phyloP scores from a whole-genome alignment of 2,888 invertebrate species.

The Scaeva pyrastri region DNA sequence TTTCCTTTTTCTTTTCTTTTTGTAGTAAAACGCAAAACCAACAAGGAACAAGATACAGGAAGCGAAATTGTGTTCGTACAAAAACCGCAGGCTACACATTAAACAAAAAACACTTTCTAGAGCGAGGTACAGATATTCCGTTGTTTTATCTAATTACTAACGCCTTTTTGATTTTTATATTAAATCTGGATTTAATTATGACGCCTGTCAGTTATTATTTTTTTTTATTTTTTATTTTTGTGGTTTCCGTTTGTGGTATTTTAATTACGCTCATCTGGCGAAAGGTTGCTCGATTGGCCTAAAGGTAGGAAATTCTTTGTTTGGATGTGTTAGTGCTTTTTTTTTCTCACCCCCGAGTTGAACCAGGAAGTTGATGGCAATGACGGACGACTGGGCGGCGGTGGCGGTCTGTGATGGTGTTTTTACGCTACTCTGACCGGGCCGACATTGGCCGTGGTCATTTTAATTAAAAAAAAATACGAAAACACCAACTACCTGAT shows the following conservation, averaged over 20 bases:
- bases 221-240: no score
- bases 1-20: neutral
- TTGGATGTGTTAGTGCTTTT: neutral
- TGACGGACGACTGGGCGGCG: neutral
- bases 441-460: constrained; percentile 26
- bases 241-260: constrained; percentile 61
- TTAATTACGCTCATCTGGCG: constrained; percentile 65
- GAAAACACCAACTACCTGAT: no score
- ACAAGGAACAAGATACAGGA: constrained; percentile 25
- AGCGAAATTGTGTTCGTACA: constrained; percentile 23
- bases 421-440: no score
- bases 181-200: constrained; percentile 75
- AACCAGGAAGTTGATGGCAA: constrained; percentile 15
- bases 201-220: constrained; percentile 67
- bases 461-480: constrained; percentile 75
- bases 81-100: constrained; percentile 45
- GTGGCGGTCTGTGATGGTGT: no score
- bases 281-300: constrained; percentile 56
- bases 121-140: constrained; percentile 4
- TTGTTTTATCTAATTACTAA: constrained; percentile 69
- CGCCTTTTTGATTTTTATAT: constrained; percentile 75
- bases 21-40: constrained; percentile 21
- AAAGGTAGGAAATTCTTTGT: constrained; percentile 32
- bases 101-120: constrained; percentile 10
- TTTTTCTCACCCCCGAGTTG: constrained; percentile 4